Percentiles rank a stretch among this genome's conserved stretches.
Conservation (phyloP, 2,888 invertebrate species). For the Deilephila porcellus region DNA sequence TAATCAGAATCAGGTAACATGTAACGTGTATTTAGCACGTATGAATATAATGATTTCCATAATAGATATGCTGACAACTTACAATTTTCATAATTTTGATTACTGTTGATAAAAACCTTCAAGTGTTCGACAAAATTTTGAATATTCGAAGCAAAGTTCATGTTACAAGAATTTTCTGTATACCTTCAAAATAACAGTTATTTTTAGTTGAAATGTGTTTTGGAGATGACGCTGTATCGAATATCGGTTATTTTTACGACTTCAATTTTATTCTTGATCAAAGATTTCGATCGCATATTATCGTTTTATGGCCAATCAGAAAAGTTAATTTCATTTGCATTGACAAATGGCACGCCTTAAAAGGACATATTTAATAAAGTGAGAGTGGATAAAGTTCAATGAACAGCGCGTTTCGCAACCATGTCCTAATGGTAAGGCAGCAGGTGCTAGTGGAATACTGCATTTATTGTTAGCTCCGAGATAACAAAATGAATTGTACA, state of each 20-base stretch:
- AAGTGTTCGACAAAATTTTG: background rate
- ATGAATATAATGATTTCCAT: too few relatives aligned
- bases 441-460: background rate
- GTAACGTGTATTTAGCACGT: too few relatives aligned
- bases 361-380: slow-evolving; percentile 11
- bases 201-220: background rate
- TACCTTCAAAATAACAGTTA: background rate
- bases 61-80: too few relatives aligned
- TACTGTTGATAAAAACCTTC: too few relatives aligned
- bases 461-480: background rate
- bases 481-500: background rate
- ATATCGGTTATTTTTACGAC: background rate
- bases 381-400: background rate
- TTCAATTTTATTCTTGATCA: background rate
- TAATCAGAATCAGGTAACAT: background rate
- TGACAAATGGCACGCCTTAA: slow-evolving; percentile 28
- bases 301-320: background rate
- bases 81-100: too few relatives aligned
- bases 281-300: background rate
- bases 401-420: background rate
- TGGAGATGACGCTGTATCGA: background rate
- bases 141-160: background rate
- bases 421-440: background rate
- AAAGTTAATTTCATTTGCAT: slow-evolving; percentile 27
- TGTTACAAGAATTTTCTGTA: background rate